phyloP scores from a whole-genome alignment of 2,888 invertebrate species.

The Caenorhabditis drosophilae region DNA sequence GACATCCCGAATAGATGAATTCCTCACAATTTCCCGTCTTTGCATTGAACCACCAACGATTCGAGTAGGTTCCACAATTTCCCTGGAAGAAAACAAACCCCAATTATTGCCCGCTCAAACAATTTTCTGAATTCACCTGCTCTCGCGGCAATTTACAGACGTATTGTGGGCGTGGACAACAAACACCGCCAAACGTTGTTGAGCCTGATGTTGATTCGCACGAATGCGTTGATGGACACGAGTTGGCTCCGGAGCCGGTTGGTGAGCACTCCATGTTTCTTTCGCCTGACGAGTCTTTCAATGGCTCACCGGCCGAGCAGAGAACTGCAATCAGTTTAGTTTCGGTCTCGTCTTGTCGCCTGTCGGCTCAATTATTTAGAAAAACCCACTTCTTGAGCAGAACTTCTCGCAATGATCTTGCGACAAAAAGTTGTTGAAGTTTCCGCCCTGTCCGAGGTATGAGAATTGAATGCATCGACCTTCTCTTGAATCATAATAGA shows the following conservation, averaged over 20 bases:
- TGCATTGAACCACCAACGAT: slow-evolving; percentile 69
- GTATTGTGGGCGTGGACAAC: slow-evolving; percentile 68
- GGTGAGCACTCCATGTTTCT: slow-evolving; percentile 68
- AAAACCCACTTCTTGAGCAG: slow-evolving; percentile 65
- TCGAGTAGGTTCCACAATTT: slow-evolving; percentile 67
- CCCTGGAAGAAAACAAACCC: too few species aligned
- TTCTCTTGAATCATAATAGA: slow-evolving; percentile 66
- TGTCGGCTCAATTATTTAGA: slow-evolving; percentile 5
- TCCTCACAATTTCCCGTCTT: slow-evolving; percentile 69
- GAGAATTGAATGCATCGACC: slow-evolving; percentile 68
- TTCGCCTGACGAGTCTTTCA: slow-evolving; percentile 68
- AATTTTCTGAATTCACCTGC: too few species aligned
- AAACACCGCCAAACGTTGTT: slow-evolving; percentile 62
- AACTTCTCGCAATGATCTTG: slow-evolving; percentile 68
- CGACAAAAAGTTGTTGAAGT: slow-evolving; percentile 68
- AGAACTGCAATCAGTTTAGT: slow-evolving; percentile 65
- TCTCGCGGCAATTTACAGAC: slow-evolving; percentile 67
- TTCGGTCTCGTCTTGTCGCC: too few species aligned
- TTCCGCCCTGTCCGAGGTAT: slow-evolving; percentile 68
- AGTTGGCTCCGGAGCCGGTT: slow-evolving; percentile 63
- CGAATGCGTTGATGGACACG: slow-evolving; percentile 67
- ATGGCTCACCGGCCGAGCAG: slow-evolving; percentile 68
- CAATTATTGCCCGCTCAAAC: too few species aligned
- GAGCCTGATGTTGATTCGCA: slow-evolving; percentile 66
- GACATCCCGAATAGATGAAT: slow-evolving; percentile 68